phyloP scores from a whole-genome alignment of 2,797 vertebrate species.

The Cossypha polioptera region DNA sequence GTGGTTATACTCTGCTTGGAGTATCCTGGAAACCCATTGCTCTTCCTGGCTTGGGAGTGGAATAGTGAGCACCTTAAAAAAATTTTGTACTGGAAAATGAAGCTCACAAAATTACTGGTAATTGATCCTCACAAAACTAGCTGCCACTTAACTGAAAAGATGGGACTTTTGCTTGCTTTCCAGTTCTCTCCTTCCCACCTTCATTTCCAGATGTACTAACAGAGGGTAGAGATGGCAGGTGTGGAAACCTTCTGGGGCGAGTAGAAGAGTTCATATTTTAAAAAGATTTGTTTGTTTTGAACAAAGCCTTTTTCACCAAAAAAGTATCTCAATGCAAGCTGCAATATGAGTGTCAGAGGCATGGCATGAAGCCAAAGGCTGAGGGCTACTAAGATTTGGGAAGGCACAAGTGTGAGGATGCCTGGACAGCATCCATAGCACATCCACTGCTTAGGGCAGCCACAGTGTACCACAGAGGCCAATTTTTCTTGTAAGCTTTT shows the following conservation, averaged over 20 bases:
- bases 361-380: not conserved
- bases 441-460: not conserved
- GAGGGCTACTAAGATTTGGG: not conserved
- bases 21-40: not conserved
- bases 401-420: not conserved
- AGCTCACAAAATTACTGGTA: not conserved
- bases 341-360: not conserved
- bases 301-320: not conserved
- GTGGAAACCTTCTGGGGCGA: fast-evolving
- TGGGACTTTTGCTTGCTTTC: not conserved
- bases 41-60: not conserved
- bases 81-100: not conserved
- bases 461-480: not conserved
- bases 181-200: not conserved
- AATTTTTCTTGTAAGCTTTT: not conserved
- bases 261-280: not conserved
- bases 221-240: not conserved
- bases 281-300: not conserved
- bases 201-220: not conserved
- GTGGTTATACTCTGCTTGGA: not conserved
- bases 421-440: not conserved
- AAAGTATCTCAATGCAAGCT: not conserved
- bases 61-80: not conserved
- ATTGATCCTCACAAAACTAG: not conserved
- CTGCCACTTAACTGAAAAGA: not conserved